These are phyloP conservation scores for Tineola bisselliella DNA, from an alignment of 2,888 invertebrate genomes.

Conservation along the genomic window DNA sequence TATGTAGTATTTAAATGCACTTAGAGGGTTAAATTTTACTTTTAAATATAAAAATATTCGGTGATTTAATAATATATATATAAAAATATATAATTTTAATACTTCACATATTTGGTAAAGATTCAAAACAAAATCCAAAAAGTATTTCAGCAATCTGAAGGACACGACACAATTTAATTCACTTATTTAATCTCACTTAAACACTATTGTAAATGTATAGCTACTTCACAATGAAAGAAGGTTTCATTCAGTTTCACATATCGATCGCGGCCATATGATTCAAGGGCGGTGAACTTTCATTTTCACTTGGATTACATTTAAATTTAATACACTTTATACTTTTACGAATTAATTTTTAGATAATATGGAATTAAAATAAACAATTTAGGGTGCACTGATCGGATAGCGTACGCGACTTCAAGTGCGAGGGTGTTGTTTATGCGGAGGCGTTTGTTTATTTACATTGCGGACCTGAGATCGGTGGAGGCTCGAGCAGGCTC, in stretches of 20 bases:
- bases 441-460: conserved; percentile 45
- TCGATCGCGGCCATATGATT: conserved; percentile 46
- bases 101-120: neutral
- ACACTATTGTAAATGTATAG: neutral
- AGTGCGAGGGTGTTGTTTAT: neutral
- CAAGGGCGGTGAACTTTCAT: conserved; percentile 46
- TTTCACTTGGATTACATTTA: conserved; percentile 35
- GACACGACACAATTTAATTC: neutral
- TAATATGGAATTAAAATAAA: neutral
- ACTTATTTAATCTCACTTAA: neutral
- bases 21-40: too few species aligned
- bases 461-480: conserved; percentile 86
- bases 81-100: neutral
- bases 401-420: neutral
- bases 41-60: too few species aligned
- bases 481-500: conserved; percentile 87
- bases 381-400: neutral
- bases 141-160: neutral
- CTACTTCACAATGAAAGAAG: conserved; percentile 25
- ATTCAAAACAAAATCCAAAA: neutral
- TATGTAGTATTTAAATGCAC: too few species aligned
- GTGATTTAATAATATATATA: too few species aligned
- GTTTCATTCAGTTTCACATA: conserved; percentile 45
- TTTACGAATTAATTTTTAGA: neutral
- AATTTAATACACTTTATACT: neutral